Conservation (phyloP, 2,113 vertebrate genomes). For the Agapornis roseicollis region DNA sequence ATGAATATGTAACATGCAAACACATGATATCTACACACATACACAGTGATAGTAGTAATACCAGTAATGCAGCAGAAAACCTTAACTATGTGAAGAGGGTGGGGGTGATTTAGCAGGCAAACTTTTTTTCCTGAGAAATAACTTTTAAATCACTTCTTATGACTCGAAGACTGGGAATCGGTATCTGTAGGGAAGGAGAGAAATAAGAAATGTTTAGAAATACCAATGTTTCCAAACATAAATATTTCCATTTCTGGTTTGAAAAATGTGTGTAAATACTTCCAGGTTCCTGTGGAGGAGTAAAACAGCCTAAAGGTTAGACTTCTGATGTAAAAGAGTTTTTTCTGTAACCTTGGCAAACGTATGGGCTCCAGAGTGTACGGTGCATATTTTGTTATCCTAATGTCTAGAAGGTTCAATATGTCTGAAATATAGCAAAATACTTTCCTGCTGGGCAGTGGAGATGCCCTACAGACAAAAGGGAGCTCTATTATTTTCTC, state of each 20-base stretch:
- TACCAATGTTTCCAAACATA: conserved; percentile 15
- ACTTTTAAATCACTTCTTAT: conserved; percentile 33
- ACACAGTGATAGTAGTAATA: neutral
- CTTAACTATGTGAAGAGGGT: neutral
- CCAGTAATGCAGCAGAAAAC: neutral
- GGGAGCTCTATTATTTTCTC: conserved; percentile 59
- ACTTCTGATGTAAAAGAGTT: neutral
- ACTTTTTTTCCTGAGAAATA: neutral
- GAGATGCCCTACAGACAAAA: conserved; percentile 34
- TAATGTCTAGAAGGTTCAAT: neutral
- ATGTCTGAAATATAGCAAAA: neutral
- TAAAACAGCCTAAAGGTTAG: conserved; percentile 38
- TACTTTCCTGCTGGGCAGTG: neutral
- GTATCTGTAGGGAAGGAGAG: neutral
- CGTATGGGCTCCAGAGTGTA: neutral
- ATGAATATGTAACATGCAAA: neutral
- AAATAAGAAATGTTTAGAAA: conserved; percentile 39
- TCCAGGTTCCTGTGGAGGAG: neutral
- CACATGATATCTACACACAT: neutral
- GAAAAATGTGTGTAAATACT: conserved; percentile 35
- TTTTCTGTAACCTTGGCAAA: conserved; percentile 26
- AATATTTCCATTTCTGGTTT: conserved; percentile 52
- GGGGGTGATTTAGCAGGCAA: neutral
- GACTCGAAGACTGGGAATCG: neutral
- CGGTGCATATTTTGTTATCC: neutral